Conservation (phyloP, 1,140 invertebrate genomes). For the Rhynchophorus ferrugineus region DNA sequence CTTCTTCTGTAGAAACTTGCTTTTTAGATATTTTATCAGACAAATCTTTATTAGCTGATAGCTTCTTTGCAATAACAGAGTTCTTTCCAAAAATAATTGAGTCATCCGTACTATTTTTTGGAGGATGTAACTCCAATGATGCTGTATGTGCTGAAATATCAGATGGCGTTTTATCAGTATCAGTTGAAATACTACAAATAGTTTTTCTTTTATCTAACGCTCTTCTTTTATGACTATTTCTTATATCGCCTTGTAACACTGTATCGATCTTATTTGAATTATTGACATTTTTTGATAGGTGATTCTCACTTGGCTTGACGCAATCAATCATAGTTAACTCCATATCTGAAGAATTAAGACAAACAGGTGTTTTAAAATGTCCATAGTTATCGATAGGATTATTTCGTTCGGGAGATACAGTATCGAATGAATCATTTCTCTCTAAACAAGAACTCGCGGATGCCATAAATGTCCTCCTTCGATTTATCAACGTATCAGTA, state of each 20-base stretch:
- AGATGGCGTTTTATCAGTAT: neutral
- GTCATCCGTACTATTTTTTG: neutral
- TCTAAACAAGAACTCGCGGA: conserved; percentile 6
- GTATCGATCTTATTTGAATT: too few species aligned
- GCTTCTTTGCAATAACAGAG: too few species aligned
- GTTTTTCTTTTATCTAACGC: neutral
- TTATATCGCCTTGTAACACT: neutral
- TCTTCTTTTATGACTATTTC: neutral
- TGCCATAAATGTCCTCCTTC: conserved; percentile 22
- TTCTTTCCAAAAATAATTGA: neutral
- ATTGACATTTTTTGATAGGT: too few species aligned
- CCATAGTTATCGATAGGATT: neutral
- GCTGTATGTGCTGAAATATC: too few species aligned
- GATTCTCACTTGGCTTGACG: neutral
- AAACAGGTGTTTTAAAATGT: neutral
- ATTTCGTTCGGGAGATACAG: neutral
- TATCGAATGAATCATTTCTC: neutral
- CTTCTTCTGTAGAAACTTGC: too few species aligned
- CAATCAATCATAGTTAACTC: neutral
- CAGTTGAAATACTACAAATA: neutral
- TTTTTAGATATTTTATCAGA: too few species aligned
- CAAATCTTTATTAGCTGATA: too few species aligned
- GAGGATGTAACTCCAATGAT: too few species aligned
- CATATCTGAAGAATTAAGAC: neutral
- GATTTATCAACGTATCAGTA: conserved; percentile 17